Conservation (phyloP, 1,140 invertebrate species). For the Schlechtendalia chinensis region DNA sequence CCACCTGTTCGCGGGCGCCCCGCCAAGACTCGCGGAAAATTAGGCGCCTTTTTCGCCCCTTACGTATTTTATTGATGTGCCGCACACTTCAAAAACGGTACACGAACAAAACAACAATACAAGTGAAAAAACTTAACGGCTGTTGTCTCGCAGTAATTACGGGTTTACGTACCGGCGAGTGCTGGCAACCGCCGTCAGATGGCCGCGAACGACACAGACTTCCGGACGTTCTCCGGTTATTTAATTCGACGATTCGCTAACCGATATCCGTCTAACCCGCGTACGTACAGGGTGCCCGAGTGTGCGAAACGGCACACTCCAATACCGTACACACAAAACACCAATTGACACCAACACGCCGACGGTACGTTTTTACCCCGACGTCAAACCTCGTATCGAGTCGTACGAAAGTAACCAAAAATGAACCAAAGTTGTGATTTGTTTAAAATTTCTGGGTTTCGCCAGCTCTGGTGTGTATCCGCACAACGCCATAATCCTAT, state of each 20-base stretch:
- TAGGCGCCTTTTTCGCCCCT: constrained; percentile 19
- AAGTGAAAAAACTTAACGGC: constrained; percentile 41
- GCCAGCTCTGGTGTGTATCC: no score
- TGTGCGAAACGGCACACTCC: no score
- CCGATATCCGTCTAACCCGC: not conserved
- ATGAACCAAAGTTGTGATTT: no score
- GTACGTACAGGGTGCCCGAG: no score
- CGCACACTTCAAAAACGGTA: constrained; percentile 44
- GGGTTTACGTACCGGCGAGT: not conserved
- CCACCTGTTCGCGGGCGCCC: constrained; percentile 44
- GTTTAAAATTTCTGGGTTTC: no score
- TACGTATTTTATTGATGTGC: not conserved
- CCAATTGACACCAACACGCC: no score
- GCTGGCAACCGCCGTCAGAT: not conserved
- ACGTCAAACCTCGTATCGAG: no score
- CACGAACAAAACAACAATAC: not conserved
- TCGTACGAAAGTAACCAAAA: no score
- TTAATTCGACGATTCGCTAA: not conserved
- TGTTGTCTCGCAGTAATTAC: constrained; percentile 33
- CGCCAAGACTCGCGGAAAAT: constrained; percentile 47
- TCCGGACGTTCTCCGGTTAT: constrained; percentile 20
- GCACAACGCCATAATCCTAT: no score
- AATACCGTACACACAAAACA: no score
- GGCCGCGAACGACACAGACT: constrained; percentile 19
- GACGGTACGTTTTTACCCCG: no score